These are phyloP conservation scores for Netelia fuscicornis DNA, from an alignment of 2,888 invertebrate genomes.

Conservation along the genomic window DNA sequence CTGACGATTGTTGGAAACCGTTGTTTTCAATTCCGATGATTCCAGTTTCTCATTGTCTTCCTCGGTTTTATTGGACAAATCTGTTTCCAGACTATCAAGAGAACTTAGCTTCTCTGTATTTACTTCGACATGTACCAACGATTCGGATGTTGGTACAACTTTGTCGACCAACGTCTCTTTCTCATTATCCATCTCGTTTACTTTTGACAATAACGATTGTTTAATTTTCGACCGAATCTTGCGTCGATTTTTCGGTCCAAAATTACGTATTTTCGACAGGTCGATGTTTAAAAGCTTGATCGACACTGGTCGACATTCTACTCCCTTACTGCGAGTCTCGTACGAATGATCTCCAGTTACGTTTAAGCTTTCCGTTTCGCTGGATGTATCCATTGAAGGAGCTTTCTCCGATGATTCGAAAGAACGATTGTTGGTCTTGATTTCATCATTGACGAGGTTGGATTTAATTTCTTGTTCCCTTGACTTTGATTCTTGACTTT, in stretches of 20 bases:
- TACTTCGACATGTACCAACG: not conserved
- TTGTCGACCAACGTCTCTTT: not conserved
- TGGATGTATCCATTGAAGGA: not conserved
- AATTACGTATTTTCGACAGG: slow-evolving; percentile 39
- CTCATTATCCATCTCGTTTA: not conserved
- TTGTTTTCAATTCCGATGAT: not conserved
- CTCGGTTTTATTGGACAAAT: not conserved
- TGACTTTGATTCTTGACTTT: too few relatives aligned
- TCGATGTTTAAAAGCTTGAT: slow-evolving; percentile 53
- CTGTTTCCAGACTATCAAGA: not conserved
- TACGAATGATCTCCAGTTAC: not conserved
- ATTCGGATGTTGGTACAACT: not conserved
- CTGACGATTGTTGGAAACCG: not conserved
- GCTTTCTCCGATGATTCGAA: too few relatives aligned
- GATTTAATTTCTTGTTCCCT: too few relatives aligned
- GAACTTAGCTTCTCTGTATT: not conserved
- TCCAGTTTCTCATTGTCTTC: not conserved
- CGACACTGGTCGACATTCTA: slow-evolving; percentile 51
- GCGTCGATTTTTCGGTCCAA: not conserved
- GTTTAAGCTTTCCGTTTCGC: not conserved
- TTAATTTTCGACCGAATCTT: not conserved
- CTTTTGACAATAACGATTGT: not conserved
- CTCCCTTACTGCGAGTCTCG: not conserved
- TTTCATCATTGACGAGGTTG: too few relatives aligned
- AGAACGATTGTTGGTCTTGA: too few relatives aligned